Conservation (phyloP, 2,113 vertebrate genomes). For the Passerina amoena region DNA sequence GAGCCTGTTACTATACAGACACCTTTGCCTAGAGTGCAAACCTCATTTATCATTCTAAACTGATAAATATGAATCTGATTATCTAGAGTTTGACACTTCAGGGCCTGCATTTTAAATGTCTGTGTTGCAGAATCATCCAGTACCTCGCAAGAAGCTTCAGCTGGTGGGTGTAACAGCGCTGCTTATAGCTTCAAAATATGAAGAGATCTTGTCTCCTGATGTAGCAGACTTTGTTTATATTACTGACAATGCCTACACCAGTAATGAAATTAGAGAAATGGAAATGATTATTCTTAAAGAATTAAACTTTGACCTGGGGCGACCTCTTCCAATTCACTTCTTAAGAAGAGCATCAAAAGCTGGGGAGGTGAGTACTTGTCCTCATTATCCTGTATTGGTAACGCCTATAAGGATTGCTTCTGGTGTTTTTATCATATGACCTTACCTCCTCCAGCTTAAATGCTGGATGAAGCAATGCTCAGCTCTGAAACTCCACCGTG, state of each 20-base stretch:
- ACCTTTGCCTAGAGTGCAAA: neutral
- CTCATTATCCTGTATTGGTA: accelerated
- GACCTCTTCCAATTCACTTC: slow-evolving; percentile 91
- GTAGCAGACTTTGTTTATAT: slow-evolving; percentile 92
- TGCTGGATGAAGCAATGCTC: neutral
- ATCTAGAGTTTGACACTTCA: neutral
- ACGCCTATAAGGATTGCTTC: neutral
- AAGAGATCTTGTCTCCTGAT: slow-evolving; percentile 88
- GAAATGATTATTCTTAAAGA: slow-evolving; percentile 82
- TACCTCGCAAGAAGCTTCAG: slow-evolving; percentile 87
- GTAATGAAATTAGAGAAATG: slow-evolving; percentile 87
- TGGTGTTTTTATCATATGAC: neutral
- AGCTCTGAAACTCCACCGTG: neutral
- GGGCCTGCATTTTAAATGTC: neutral
- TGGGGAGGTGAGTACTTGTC: slow-evolving; percentile 77
- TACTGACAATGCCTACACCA: slow-evolving; percentile 87
- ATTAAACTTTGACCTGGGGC: slow-evolving; percentile 86
- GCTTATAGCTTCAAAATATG: slow-evolving; percentile 92
- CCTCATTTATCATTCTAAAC: neutral
- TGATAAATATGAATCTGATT: neutral
- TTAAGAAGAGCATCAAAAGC: slow-evolving; percentile 91
- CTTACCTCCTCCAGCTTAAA: neutral
- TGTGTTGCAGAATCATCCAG: slow-evolving; percentile 77
- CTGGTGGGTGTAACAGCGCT: slow-evolving; percentile 89
- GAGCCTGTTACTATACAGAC: neutral